Evolutionary conservation across 2,113 vertebrate genomes (phyloP), one percentile per base, ranked within the genome.

Genomic region (Gasterosteus nipponicus): DNA sequence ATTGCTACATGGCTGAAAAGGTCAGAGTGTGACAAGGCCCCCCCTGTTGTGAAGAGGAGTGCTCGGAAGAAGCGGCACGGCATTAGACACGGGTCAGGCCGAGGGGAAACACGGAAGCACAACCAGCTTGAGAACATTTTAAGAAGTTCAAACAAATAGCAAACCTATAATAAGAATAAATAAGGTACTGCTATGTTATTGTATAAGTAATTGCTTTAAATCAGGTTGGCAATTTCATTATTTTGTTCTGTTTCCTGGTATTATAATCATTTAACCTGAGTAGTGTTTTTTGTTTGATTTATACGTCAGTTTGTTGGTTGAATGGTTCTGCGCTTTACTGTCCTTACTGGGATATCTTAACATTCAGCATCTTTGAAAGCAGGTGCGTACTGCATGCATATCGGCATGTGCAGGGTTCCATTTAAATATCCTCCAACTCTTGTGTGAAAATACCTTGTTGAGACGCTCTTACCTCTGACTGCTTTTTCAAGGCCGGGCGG

Each of bases 41-140:
- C 87, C 80, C 92, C 91, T 87, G 89, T 89, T 92, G 89, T 82
- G 89, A 90, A 69, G 77, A 86, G 73, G 78, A 87, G 75, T 81
- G 85, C 76, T 35, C 77, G 76, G 76, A 79, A 89, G 88, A 81
- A 87, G 86, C 69, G 73, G 63, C 10, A 72, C 78, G 54, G 80
- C 82, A 92, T 91, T 93, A 83, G 91, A 87, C 89, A 91, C 85
- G 89, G 91, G 89, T 90, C 90, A 91, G 73, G 2, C 59, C 58
- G 63, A 83, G 65, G 83, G 75, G 81, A 82, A 42, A 60, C 77
- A 80, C 33, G 44, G 44, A n/a, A n/a, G n/a, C 54, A 42, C 61
- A 68, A 76, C 81, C 60, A 70, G 56, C 29, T n/a, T 14, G 47
- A 54, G 18, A 73, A 10, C 15, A 41, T 62, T 29, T 8, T 19